These are phyloP conservation scores for Verasper variegatus DNA, from an alignment of 2,113 vertebrate species.

Conservation along the genomic window DNA sequence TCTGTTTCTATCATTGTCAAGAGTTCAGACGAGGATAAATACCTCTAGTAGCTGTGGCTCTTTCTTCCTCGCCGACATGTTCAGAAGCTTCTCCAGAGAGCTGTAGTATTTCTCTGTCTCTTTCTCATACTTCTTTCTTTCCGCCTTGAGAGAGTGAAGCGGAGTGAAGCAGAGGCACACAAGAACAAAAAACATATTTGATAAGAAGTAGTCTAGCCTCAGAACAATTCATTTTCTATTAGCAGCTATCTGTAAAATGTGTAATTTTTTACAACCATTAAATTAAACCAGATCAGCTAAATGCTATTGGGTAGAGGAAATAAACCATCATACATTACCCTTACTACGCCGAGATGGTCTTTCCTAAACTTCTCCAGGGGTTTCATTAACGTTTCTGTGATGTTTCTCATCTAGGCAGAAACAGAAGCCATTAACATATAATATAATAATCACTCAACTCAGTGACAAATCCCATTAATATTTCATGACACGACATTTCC, in stretches of 20 bases:
- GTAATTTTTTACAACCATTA: background rate
- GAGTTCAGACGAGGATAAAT: conserved; percentile 51
- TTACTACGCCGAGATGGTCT: conserved; percentile 93
- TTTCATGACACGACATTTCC: too few species aligned
- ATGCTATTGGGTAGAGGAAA: conserved; percentile 1
- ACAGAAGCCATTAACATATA: background rate
- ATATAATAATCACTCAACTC: conserved; percentile 2
- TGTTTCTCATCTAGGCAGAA: conserved; percentile 90
- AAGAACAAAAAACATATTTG: background rate
- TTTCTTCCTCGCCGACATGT: conserved; percentile 97
- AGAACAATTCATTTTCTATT: background rate
- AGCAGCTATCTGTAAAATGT: background rate
- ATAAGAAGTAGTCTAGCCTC: background rate
- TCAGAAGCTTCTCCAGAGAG: conserved; percentile 94
- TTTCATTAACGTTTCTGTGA: conserved; percentile 97
- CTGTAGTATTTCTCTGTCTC: conserved; percentile 98
- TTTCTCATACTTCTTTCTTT: conserved; percentile 98
- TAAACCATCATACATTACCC: conserved; percentile 81
- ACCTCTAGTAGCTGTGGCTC: conserved; percentile 96
- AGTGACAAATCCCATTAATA: too few species aligned
- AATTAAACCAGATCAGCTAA: background rate
- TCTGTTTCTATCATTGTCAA: conserved; percentile 6
- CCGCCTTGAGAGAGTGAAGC: conserved; percentile 81
- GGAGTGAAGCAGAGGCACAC: background rate
- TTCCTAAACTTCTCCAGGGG: conserved; percentile 98